Evolutionary conservation across 2,797 vertebrate genomes (phyloP).

Genomic region (Spinus pinus): DNA sequence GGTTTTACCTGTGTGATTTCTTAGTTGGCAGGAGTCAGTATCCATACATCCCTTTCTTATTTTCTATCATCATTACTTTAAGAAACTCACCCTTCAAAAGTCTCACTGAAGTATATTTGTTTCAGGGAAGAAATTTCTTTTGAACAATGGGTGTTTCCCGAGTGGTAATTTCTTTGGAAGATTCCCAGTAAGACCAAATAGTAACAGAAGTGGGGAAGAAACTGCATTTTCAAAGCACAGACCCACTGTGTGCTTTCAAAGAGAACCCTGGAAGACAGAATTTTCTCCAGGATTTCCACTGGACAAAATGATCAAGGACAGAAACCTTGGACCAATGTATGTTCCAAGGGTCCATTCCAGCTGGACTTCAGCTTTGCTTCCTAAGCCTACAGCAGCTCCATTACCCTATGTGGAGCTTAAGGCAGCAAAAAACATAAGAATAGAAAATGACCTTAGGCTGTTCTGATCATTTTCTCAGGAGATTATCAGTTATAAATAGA

Average conservation of each 20-base stretch:
- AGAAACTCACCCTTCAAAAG: background rate
- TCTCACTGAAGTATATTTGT: background rate
- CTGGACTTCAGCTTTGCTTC: background rate
- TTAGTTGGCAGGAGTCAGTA: background rate
- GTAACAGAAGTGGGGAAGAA: background rate
- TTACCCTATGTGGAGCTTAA: background rate
- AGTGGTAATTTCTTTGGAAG: background rate
- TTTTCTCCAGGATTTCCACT: background rate
- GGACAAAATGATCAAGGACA: background rate
- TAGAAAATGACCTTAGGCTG: slow-evolving; percentile 13
- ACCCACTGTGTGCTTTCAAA: background rate
- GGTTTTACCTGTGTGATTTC: background rate
- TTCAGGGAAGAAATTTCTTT: background rate
- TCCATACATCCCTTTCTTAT: background rate
- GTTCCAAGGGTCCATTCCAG: background rate
- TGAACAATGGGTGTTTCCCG: background rate
- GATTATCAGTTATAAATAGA: slow-evolving; percentile 32
- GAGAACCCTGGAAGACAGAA: background rate
- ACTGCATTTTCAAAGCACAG: background rate
- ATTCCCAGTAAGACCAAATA: background rate
- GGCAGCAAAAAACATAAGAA: slow-evolving; percentile 25
- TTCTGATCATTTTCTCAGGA: slow-evolving; percentile 23
- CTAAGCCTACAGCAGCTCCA: background rate
- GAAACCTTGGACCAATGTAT: background rate
- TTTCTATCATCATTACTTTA: background rate